Conservation (phyloP, 2,113 vertebrate species). For the Thermophis baileyi region DNA sequence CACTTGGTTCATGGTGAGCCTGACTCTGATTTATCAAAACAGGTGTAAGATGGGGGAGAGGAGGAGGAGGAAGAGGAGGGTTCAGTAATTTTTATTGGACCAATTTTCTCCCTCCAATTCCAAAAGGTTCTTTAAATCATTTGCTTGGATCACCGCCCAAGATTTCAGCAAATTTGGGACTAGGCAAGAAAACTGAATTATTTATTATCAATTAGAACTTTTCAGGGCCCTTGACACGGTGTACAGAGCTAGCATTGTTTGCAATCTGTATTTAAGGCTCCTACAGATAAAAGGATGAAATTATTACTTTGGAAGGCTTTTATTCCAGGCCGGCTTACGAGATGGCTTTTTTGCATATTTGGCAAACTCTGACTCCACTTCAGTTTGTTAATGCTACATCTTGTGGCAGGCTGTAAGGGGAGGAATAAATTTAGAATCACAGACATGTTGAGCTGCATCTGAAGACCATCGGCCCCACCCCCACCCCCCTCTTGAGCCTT, state of each 20-base stretch:
- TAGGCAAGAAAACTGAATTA: slow-evolving; percentile 65
- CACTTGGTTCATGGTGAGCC: background rate
- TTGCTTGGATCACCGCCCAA: slow-evolving; percentile 63
- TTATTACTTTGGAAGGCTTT: slow-evolving; percentile 66
- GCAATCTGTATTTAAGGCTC: slow-evolving; percentile 66
- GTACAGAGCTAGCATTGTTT: slow-evolving; percentile 62
- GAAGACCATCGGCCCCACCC: background rate
- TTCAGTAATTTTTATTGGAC: slow-evolving; percentile 58
- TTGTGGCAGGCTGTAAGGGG: background rate
- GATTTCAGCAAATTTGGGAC: slow-evolving; percentile 60
- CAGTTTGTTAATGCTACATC: background rate
- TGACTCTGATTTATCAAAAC: background rate
- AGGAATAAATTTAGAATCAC: background rate
- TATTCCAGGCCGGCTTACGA: slow-evolving; percentile 49
- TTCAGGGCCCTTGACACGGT: slow-evolving; percentile 64
- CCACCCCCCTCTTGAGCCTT: background rate
- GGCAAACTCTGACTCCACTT: slow-evolving; percentile 46
- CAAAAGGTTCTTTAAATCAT: slow-evolving; percentile 42
- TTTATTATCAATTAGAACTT: slow-evolving; percentile 71
- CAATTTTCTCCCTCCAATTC: slow-evolving; percentile 39
- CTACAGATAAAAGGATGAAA: slow-evolving; percentile 66
- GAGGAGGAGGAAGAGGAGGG: background rate
- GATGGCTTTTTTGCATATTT: slow-evolving; percentile 66
- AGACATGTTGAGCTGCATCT: background rate
- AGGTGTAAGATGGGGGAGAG: background rate